Evolutionary conservation across 1,140 invertebrate genomes (phyloP).

Genomic region (Colletes latitarsis): DNA sequence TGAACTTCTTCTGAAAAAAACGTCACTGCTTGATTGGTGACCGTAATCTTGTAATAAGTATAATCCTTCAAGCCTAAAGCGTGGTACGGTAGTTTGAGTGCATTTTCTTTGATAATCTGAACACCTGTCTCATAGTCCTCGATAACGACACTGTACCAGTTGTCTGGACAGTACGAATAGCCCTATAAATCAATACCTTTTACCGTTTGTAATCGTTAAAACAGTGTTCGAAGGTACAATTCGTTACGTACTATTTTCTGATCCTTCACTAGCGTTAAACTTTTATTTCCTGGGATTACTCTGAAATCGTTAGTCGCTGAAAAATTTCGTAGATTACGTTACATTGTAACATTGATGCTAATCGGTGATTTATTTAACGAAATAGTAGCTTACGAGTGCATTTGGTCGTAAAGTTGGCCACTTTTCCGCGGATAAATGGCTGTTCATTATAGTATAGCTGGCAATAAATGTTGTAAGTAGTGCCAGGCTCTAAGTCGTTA

Average conservation of each 20-base stretch:
- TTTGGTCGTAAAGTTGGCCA: slow-evolving; percentile 26
- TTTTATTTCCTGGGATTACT: slow-evolving; percentile 9
- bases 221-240: not conserved
- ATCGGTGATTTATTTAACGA: not conserved
- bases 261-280: slow-evolving; percentile 7
- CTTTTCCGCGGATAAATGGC: not conserved
- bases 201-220: not conserved
- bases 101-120: not conserved
- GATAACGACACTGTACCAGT: slow-evolving; percentile 39
- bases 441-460: fast-evolving
- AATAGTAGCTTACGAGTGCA: slow-evolving; percentile 35
- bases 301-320: slow-evolving; percentile 13
- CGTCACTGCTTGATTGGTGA: not conserved
- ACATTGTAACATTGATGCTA: not conserved
- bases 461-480: slow-evolving; percentile 1
- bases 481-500: slow-evolving; percentile 8
- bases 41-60: slow-evolving; percentile 30
- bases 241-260: not conserved
- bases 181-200: not conserved
- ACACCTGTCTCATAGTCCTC: not conserved
- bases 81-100: not conserved
- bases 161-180: slow-evolving; percentile 33
- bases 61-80: slow-evolving; percentile 1
- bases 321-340: not conserved
- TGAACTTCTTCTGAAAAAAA: slow-evolving; percentile 16